Conservation (phyloP, 2,113 vertebrate species). For the Vireo altiloquus region DNA sequence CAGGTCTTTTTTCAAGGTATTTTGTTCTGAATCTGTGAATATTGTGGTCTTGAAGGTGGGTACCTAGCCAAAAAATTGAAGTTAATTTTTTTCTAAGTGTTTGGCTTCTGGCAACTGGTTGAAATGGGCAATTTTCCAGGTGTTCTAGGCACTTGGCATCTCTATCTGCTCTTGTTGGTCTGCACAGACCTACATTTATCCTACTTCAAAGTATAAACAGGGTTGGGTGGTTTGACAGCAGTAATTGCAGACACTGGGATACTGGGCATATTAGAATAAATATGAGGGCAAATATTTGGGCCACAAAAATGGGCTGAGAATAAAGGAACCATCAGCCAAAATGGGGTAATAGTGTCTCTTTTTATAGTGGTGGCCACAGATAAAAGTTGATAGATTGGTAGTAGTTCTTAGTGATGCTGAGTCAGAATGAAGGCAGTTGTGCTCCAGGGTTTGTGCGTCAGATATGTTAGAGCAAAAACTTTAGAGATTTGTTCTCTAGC, state of each 20-base stretch:
- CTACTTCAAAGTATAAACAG: not conserved
- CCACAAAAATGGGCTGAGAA: not conserved
- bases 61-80: not conserved
- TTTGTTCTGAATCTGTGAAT: not conserved
- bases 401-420: not conserved
- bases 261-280: not conserved
- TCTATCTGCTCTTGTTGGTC: not conserved
- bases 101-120: not conserved
- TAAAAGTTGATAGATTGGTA: not conserved
- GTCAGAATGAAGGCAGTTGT: not conserved
- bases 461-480: not conserved
- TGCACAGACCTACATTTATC: not conserved
- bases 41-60: not conserved
- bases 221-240: not conserved
- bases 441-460: not conserved
- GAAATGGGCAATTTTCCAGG: constrained; percentile 16
- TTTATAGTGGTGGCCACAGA: not conserved
- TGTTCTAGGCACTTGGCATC: not conserved
- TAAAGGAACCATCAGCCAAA: not conserved
- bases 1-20: not conserved
- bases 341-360: not conserved
- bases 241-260: not conserved
- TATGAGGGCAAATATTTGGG: not conserved
- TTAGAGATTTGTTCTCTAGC: not conserved
- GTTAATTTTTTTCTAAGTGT: not conserved